Conservation (phyloP, 1,140 invertebrate species). For the Megalonaias nervosa region DNA sequence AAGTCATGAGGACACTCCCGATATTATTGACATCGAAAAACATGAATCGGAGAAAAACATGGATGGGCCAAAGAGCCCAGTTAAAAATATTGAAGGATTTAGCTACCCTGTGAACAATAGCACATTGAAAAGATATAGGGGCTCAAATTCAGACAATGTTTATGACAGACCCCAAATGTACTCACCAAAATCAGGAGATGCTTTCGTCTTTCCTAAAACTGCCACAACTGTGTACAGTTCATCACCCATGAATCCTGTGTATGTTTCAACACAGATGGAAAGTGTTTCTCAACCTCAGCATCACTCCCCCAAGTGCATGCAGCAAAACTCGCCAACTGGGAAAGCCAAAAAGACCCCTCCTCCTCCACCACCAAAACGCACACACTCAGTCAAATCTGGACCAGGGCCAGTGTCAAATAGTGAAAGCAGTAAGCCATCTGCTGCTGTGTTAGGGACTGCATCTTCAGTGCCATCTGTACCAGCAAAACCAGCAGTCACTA, state of each 20-base stretch:
- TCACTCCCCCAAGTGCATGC: constrained; percentile 41
- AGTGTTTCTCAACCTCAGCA: constrained; percentile 26
- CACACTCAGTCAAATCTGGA: constrained; percentile 69
- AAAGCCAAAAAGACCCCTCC: constrained; percentile 75
- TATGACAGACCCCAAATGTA: constrained; percentile 60
- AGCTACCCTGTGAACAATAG: constrained; percentile 27
- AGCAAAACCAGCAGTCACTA: constrained; percentile 28
- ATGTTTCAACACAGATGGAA: constrained; percentile 46
- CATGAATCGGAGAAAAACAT: constrained; percentile 54
- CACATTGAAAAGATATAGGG: constrained; percentile 35
- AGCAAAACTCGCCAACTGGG: constrained; percentile 45
- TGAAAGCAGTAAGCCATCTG: constrained; percentile 1
- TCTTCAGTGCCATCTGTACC: constrained; percentile 25
- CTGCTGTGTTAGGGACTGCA: constrained; percentile 8
- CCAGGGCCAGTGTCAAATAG: not conserved
- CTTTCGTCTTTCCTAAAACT: constrained; percentile 38
- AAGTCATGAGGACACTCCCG: constrained; percentile 58
- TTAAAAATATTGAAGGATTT: constrained; percentile 28
- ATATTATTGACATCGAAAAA: constrained; percentile 56
- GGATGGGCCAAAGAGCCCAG: constrained; percentile 50
- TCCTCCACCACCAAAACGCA: constrained; percentile 88
- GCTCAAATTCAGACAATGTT: constrained; percentile 53
- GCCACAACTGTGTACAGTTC: constrained; percentile 3
- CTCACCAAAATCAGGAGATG: constrained; percentile 23
- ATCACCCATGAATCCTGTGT: constrained; percentile 37